Evolutionary conservation across 2,113 vertebrate genomes (phyloP).

Genomic region (Lichenostomus cassidix): DNA sequence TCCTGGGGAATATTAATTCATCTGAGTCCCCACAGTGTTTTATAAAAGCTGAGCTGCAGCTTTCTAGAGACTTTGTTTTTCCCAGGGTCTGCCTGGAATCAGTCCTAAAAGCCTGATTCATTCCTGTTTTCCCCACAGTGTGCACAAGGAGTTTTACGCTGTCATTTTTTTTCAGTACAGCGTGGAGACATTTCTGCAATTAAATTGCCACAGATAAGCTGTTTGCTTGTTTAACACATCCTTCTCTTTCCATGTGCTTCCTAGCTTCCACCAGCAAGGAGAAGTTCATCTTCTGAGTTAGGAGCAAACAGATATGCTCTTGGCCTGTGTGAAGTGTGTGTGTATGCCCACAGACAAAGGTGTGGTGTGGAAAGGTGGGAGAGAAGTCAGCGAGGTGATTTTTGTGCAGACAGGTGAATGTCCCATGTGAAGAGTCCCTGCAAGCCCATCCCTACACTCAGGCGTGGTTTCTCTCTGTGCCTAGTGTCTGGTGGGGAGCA

Average conservation of each 20-base stretch:
- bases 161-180: background rate
- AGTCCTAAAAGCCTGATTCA: background rate
- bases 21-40: background rate
- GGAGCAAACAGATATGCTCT: background rate
- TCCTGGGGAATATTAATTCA: background rate
- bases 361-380: background rate
- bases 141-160: background rate
- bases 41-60: background rate
- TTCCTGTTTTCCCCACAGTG: background rate
- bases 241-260: background rate
- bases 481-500: slow-evolving; percentile 89
- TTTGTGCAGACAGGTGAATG: background rate
- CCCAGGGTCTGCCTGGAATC: background rate
- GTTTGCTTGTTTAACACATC: background rate
- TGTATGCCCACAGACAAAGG: background rate
- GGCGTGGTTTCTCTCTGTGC: background rate
- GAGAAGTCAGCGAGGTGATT: fast-evolving
- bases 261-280: background rate
- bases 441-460: background rate
- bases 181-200: background rate
- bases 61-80: background rate
- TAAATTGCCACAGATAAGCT: background rate
- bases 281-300: background rate
- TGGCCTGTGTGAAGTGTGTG: background rate
- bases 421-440: background rate